Percentiles rank a stretch among this genome's conserved stretches.
Evolutionary conservation across 1,140 invertebrate genomes (phyloP).

Genomic region (Drosophila takahashii): DNA sequence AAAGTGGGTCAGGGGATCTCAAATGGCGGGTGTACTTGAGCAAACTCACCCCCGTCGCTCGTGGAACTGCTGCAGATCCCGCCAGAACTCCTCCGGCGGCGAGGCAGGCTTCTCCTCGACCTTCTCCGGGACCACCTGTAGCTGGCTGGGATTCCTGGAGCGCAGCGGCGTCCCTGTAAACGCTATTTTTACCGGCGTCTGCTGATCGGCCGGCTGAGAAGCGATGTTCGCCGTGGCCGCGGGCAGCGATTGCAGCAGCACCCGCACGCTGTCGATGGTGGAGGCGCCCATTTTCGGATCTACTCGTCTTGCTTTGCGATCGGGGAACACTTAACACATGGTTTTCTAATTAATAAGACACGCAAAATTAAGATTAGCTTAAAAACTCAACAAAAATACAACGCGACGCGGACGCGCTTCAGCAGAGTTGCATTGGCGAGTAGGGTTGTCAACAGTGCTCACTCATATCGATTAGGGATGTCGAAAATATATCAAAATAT

Average conservation of each 20-base stretch:
- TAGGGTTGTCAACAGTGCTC: neutral
- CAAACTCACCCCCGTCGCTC: constrained; percentile 91
- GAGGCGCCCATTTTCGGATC: constrained; percentile 47
- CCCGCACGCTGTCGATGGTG: constrained; percentile 67
- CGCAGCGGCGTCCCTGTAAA: constrained; percentile 53
- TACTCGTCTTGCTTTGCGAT: neutral
- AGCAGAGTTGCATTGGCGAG: constrained; percentile 48
- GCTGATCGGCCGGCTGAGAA: constrained; percentile 18
- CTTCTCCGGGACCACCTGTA: constrained; percentile 50
- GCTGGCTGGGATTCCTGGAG: constrained; percentile 51
- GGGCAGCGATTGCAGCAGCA: constrained; percentile 68
- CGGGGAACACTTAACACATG: constrained; percentile 50
- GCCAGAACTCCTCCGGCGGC: constrained; percentile 87
- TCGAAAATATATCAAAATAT: no score
- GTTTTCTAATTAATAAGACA: constrained; percentile 41
- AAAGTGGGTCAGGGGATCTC: neutral
- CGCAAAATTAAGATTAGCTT: constrained; percentile 42
- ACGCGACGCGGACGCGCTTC: constrained; percentile 65
- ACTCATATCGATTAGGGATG: constrained; percentile 18
- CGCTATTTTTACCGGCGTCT: constrained; percentile 57
- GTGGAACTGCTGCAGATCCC: constrained; percentile 93
- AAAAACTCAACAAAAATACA: constrained; percentile 69
- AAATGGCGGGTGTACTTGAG: neutral
- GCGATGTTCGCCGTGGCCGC: constrained; percentile 47
- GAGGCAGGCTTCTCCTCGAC: constrained; percentile 8